Conservation (phyloP, 2,888 invertebrate genomes). For the Platycheirus rosarum region DNA sequence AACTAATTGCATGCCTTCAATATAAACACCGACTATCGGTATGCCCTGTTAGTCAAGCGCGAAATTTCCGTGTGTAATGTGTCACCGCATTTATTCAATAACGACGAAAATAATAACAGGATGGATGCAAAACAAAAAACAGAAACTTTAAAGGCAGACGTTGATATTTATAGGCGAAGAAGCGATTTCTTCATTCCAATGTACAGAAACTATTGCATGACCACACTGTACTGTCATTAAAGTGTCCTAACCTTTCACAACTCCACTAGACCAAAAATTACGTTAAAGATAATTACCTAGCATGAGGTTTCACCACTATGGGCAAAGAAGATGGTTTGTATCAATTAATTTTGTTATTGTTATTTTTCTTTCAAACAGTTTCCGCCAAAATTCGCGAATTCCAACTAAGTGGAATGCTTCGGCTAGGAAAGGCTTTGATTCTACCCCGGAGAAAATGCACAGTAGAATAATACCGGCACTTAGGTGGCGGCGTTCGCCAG, state of each 20-base stretch:
- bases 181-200: conserved; percentile 52
- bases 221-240: conserved; percentile 55
- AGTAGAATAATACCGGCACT: no score
- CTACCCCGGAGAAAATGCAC: no score
- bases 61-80: conserved; percentile 72
- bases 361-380: no score
- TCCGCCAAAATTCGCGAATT: no score
- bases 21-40: conserved; percentile 38
- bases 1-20: conserved; percentile 61
- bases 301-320: conserved; percentile 26
- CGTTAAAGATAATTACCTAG: conserved; percentile 33
- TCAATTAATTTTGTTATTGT: no score
- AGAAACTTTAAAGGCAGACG: conserved; percentile 1
- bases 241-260: conserved; percentile 65
- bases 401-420: no score
- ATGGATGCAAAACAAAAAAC: conserved; percentile 10
- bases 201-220: conserved; percentile 49
- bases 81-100: conserved; percentile 69
- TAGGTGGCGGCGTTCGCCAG: no score
- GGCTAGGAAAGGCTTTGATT: no score
- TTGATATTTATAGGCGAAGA: neutral
- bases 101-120: conserved; percentile 58
- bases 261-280: conserved; percentile 60
- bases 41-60: conserved; percentile 70
- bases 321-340: neutral